phyloP scores from a whole-genome alignment of 2,888 invertebrate genomes.

The Eremobia ochroleuca region DNA sequence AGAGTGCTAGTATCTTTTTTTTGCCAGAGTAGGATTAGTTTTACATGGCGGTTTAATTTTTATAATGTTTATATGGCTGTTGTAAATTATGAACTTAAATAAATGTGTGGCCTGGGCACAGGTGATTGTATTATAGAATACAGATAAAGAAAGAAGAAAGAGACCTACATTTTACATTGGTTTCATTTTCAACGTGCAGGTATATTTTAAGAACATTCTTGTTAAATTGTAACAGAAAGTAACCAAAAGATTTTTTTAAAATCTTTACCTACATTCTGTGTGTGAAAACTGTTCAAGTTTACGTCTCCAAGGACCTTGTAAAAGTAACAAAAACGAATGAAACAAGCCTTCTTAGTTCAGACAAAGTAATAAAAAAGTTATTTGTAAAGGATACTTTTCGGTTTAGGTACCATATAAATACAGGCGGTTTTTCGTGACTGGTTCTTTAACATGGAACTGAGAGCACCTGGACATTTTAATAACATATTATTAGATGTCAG shows the following conservation, averaged over 20 bases:
- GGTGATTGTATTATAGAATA: slow-evolving; percentile 9
- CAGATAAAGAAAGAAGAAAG: slow-evolving; percentile 12
- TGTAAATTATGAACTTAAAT: slow-evolving; percentile 8
- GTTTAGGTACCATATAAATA: slow-evolving; percentile 16
- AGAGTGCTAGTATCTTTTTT: slow-evolving; percentile 12
- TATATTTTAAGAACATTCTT: neutral
- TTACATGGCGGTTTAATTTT: neutral
- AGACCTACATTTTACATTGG: neutral
- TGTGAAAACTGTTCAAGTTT: slow-evolving; percentile 37
- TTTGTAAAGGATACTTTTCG: slow-evolving; percentile 29
- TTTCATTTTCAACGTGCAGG: slow-evolving; percentile 13
- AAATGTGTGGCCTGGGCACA: neutral
- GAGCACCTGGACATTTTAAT: slow-evolving; percentile 30
- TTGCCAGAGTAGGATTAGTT: neutral
- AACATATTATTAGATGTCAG: no score
- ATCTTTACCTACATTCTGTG: neutral
- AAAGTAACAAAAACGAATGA: slow-evolving; percentile 41
- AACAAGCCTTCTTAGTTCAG: slow-evolving; percentile 21
- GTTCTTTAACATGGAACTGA: slow-evolving; percentile 21
- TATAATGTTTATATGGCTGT: slow-evolving; percentile 13
- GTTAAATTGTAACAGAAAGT: neutral
- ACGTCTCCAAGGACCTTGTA: slow-evolving; percentile 25
- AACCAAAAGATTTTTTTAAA: neutral
- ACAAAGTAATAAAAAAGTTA: slow-evolving; percentile 39
- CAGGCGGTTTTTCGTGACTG: slow-evolving; percentile 7